Conservation (phyloP, 2,113 vertebrate species). For the Dromaius novaehollandiae region DNA sequence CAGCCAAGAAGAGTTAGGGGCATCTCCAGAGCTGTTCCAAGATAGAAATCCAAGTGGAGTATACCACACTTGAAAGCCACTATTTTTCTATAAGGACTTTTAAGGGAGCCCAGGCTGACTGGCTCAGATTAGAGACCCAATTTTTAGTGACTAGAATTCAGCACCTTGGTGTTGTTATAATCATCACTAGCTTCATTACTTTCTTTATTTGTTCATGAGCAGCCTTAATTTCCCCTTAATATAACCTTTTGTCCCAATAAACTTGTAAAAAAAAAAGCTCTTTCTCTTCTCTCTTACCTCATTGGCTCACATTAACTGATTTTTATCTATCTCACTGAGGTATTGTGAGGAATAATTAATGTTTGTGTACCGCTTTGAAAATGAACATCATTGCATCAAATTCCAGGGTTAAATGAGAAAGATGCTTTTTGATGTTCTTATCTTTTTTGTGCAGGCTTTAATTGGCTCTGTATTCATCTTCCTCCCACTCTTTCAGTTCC, state of each 20-base stretch:
- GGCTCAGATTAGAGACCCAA: neutral
- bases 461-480: neutral
- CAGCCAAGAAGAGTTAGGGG: neutral
- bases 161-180: neutral
- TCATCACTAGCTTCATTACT: neutral
- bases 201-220: neutral
- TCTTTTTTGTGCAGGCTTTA: neutral
- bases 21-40: neutral
- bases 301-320: neutral
- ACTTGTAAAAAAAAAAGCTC: neutral
- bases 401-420: neutral
- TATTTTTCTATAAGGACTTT: neutral
- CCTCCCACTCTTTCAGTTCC: neutral
- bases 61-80: neutral
- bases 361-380: constrained; percentile 18
- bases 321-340: neutral
- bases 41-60: neutral
- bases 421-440: constrained; percentile 14
- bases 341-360: constrained; percentile 25
- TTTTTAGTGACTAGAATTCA: neutral
- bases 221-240: neutral
- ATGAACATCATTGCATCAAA: neutral
- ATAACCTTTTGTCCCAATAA: neutral
- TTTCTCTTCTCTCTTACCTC: neutral
- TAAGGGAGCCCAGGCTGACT: neutral